Conservation (phyloP, 2,113 vertebrate genomes). For the Nanorana parkeri region DNA sequence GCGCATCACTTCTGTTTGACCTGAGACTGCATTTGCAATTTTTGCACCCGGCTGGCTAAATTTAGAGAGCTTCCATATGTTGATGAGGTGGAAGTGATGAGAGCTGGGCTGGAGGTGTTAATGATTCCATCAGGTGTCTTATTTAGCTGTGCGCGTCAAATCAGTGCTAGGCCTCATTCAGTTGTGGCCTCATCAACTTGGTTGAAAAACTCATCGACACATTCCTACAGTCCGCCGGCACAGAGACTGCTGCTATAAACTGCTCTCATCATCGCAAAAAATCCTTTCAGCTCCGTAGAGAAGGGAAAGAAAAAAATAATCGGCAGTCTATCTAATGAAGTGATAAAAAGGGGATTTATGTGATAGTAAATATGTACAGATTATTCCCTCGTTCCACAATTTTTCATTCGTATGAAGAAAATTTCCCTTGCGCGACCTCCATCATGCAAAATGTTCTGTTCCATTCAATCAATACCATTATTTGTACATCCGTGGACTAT, state of each 20-base stretch:
- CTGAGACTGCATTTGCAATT: constrained; percentile 25
- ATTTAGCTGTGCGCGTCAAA: constrained; percentile 32
- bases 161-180: constrained; percentile 15
- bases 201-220: constrained; percentile 53
- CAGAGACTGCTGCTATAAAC: not conserved
- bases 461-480: constrained; percentile 28
- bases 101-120: constrained; percentile 41
- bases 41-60: constrained; percentile 37
- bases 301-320: not conserved
- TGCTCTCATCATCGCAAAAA: not conserved
- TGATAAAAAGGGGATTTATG: constrained; percentile 8
- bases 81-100: constrained; percentile 51
- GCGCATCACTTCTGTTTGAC: constrained; percentile 32
- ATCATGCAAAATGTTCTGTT: constrained; percentile 22
- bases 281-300: constrained; percentile 8
- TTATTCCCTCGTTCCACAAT: constrained; percentile 11
- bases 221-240: constrained; percentile 32
- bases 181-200: constrained; percentile 44
- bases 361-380: constrained; percentile 4
- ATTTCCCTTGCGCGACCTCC: constrained; percentile 5
- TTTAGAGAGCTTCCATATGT: constrained; percentile 52
- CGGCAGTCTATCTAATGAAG: not conserved
- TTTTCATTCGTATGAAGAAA: not conserved
- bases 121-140: constrained; percentile 56
- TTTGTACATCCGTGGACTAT: constrained; percentile 20